Evolutionary conservation across 2,113 vertebrate species (phyloP).

Genomic region (Dicaeum eximium): DNA sequence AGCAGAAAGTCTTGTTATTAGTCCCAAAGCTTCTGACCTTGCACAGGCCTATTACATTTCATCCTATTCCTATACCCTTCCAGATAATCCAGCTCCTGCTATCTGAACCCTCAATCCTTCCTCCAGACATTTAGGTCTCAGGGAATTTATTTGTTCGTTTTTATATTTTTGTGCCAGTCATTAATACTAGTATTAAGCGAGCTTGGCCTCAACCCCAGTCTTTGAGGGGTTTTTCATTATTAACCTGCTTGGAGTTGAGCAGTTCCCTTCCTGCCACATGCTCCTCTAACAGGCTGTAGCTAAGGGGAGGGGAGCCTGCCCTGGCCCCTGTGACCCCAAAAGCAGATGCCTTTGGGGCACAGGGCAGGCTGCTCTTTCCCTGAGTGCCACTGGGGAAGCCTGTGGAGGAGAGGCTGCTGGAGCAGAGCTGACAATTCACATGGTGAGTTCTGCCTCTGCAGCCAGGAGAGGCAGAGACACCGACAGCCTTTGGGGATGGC

Average conservation of each 20-base stretch:
- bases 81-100: background rate
- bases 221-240: background rate
- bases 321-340: background rate
- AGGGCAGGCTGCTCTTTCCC: background rate
- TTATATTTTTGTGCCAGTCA: background rate
- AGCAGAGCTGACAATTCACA: background rate
- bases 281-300: background rate
- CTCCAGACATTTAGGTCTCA: background rate
- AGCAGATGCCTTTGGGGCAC: background rate
- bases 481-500: rapidly evolving
- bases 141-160: background rate
- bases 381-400: background rate
- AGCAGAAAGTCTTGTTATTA: background rate
- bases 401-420: background rate
- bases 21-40: slow-evolving; percentile 12
- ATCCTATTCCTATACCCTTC: background rate
- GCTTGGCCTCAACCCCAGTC: background rate
- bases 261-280: background rate
- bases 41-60: background rate
- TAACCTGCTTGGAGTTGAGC: background rate
- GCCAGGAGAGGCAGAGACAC: background rate
- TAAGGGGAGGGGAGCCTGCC: background rate
- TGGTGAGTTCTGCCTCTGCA: background rate
- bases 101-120: background rate
- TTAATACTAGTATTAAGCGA: background rate